These are phyloP conservation scores for Metridium senile DNA, from an alignment of 92 coral and sea anemone genomes.

Conservation along the genomic window DNA sequence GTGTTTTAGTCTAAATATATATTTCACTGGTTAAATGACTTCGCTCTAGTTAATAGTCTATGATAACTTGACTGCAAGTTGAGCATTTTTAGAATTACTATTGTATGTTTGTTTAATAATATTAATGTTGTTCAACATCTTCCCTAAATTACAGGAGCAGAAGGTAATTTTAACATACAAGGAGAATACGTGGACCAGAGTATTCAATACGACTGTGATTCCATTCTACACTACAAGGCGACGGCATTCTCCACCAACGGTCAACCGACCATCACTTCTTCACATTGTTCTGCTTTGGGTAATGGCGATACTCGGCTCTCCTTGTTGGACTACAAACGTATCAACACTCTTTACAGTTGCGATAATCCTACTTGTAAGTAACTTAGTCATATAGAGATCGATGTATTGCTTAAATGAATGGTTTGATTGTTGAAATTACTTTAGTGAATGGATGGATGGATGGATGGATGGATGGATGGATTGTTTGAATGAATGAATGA, in stretches of 20 bases:
- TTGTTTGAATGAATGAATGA: no score
- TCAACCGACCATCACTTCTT: conserved; percentile 1
- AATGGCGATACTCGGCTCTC: conserved; percentile 16
- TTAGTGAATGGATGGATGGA: no score
- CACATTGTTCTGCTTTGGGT: conserved; percentile 7
- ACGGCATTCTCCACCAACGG: conserved; percentile 1
- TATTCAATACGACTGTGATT: conserved; percentile 25
- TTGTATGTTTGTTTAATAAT: not conserved
- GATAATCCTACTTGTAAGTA: conserved; percentile 23
- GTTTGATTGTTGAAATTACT: not conserved
- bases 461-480: no score
- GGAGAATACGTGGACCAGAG: not conserved
- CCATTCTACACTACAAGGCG: conserved; percentile 18
- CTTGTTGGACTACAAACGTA: conserved; percentile 27
- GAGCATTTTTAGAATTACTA: not conserved
- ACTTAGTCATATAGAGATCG: not conserved
- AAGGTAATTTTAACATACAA: not conserved
- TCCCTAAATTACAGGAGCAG: not conserved
- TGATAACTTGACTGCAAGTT: no score
- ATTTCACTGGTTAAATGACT: no score
- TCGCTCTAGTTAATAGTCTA: no score
- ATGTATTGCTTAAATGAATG: not conserved
- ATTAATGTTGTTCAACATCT: not conserved
- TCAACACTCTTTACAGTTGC: conserved; percentile 16
- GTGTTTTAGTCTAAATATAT: no score